Conservation (phyloP, 92 coral and sea anemone genomes). For the Zoanthus solanderi region DNA sequence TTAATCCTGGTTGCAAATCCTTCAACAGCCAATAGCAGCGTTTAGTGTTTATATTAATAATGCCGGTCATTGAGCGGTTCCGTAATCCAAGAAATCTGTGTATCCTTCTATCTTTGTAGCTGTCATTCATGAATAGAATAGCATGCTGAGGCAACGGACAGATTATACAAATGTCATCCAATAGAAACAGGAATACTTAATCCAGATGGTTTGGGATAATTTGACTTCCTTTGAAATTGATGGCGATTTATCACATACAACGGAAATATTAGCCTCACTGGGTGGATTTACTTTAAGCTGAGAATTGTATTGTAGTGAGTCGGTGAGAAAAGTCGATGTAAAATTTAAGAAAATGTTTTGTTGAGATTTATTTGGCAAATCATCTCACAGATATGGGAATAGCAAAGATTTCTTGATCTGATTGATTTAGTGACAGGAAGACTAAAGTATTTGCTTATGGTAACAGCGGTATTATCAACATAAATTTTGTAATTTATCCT, state of each 20-base stretch:
- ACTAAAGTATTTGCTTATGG: background rate
- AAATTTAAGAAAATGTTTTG: background rate
- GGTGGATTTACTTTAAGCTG: conserved; percentile 23
- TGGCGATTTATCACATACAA: conserved; percentile 12
- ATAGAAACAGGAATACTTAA: background rate
- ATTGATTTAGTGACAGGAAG: background rate
- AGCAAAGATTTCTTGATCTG: background rate
- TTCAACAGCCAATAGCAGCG: conserved; percentile 28
- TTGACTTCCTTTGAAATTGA: background rate
- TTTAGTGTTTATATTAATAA: background rate
- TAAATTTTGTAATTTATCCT: background rate
- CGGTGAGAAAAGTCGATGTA: background rate
- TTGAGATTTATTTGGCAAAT: background rate
- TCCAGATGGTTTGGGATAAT: conserved; percentile 19
- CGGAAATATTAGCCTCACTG: conserved; percentile 12
- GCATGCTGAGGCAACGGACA: conserved; percentile 26
- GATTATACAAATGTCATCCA: conserved; percentile 13
- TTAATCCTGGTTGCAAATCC: conserved; percentile 41
- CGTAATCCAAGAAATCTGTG: conserved; percentile 27
- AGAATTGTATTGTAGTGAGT: background rate
- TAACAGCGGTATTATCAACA: background rate
- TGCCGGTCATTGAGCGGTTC: background rate
- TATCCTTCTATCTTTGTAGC: conserved; percentile 33
- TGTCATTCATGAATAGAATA: conserved; percentile 17
- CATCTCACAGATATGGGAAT: background rate